These are phyloP conservation scores for Linurgus olivaceus DNA, from an alignment of 2,797 vertebrate genomes.

Conservation along the genomic window DNA sequence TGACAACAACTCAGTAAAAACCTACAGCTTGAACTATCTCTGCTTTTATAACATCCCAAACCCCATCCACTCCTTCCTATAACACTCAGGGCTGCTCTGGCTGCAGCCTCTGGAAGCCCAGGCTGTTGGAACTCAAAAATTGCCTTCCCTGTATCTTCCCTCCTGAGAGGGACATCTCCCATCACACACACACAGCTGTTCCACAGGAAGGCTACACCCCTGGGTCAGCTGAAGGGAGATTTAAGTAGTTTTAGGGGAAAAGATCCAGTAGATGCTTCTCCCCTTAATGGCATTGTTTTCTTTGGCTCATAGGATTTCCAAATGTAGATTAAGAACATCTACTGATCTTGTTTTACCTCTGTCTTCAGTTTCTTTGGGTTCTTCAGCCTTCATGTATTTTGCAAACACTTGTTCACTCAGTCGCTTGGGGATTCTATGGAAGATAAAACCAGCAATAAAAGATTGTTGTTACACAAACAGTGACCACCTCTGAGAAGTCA, in stretches of 20 bases:
- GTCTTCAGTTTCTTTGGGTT: constrained; percentile 65
- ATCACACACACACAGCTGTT: background rate
- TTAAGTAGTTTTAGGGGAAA: background rate
- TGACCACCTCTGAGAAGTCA: background rate
- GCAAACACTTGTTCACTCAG: constrained; percentile 84
- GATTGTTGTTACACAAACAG: background rate
- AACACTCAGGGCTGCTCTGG: background rate
- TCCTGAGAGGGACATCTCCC: background rate
- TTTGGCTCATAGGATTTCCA: background rate
- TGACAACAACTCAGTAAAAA: background rate
- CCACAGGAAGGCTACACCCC: background rate
- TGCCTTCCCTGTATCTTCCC: background rate
- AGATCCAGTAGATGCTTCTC: background rate
- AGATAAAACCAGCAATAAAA: background rate
- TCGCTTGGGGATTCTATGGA: constrained; percentile 88
- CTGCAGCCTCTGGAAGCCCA: background rate
- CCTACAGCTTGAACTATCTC: background rate
- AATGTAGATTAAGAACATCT: background rate
- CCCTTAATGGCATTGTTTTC: background rate
- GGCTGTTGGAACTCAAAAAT: background rate
- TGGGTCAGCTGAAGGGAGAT: background rate
- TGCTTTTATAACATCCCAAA: background rate
- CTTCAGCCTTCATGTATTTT: constrained; percentile 71
- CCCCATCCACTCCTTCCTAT: background rate
- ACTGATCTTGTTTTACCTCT: constrained; percentile 72